Conservation (phyloP, 2,113 vertebrate genomes). For the Centropristis striata region DNA sequence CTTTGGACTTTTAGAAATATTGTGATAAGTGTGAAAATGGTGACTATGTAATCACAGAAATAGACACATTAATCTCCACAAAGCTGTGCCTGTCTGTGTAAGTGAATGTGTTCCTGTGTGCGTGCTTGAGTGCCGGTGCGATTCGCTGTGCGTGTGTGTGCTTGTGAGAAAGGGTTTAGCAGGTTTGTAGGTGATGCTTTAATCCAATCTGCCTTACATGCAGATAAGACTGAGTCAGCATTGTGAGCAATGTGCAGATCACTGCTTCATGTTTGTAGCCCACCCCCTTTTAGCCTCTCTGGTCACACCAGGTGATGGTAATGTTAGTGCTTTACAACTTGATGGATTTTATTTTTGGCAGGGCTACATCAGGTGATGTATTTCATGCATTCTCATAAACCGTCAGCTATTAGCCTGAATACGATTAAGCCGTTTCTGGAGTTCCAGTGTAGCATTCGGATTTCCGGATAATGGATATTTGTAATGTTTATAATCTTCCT, state of each 20-base stretch:
- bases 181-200: conserved; percentile 70
- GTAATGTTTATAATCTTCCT: no score
- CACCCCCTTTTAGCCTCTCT: not conserved
- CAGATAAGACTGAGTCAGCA: conserved; percentile 70
- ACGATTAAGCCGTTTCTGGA: no score
- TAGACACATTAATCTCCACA: conserved; percentile 62
- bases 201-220: conserved; percentile 63
- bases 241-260: conserved; percentile 42
- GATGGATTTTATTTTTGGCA: conserved; percentile 12
- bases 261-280: conserved; percentile 33
- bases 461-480: no score
- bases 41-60: conserved; percentile 60
- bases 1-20: conserved; percentile 32
- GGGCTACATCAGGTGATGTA: conserved; percentile 9
- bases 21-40: conserved; percentile 52
- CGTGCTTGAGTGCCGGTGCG: not conserved
- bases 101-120: conserved; percentile 7
- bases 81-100: conserved; percentile 22
- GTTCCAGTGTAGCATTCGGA: no score
- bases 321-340: not conserved
- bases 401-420: no score
- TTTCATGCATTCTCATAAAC: not conserved
- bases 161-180: conserved; percentile 61
- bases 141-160: conserved; percentile 1
- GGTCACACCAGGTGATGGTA: conserved; percentile 19